Evolutionary conservation across 1,140 invertebrate genomes (phyloP), one percentile per base, ranked within the genome.

Genomic region (Saccostrea cuccullata): DNA sequence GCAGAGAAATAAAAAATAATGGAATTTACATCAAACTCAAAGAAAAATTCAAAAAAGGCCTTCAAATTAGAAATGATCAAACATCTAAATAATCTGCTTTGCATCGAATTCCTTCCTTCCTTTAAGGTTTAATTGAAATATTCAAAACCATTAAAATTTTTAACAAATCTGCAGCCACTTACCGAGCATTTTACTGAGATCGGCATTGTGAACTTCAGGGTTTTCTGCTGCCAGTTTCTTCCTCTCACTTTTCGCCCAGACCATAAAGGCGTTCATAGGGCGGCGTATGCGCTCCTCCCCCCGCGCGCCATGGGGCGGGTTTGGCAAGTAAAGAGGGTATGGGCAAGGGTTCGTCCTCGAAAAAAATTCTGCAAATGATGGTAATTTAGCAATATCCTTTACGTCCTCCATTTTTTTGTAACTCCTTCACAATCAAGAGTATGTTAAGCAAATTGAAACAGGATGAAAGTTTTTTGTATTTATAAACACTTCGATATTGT

Each of bases 161-260:
- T 1, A 36, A 1, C 30, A 47, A 47, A 6, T 47, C 47, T 47
- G 60, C 60, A 9, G 23, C 70, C 13, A 91, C 94, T 90, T 89
- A 94, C 97, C 99, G 82, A 99, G 96, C 91, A 99, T 99, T 96
- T 99, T 99, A 40, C 98, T 99, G 95, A 99, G 99, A 95, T 99
- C 99, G 0, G 98, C 99, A 95, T 99, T 99, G 95, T 99, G 99
- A 98, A 99, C 99, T 93, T 99, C 99, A 0, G 99, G 99, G 94
- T 98, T 99, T 0, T 98, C 98, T 93, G 99, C 99, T 0, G 99
- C 96, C 92, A 99, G 99, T 95, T 99, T 99, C 87, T 98, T 96
- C 90, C 99, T 96, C 94, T 99, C 99, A 93, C 99, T 98, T 94
- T 93, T 94, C 3, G 94, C 94, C 94, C 94, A 95, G 5, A 95